These are phyloP conservation scores for Mastomys natalensis DNA, from an alignment of 2,113 vertebrate genomes.

Conservation along the genomic window DNA sequence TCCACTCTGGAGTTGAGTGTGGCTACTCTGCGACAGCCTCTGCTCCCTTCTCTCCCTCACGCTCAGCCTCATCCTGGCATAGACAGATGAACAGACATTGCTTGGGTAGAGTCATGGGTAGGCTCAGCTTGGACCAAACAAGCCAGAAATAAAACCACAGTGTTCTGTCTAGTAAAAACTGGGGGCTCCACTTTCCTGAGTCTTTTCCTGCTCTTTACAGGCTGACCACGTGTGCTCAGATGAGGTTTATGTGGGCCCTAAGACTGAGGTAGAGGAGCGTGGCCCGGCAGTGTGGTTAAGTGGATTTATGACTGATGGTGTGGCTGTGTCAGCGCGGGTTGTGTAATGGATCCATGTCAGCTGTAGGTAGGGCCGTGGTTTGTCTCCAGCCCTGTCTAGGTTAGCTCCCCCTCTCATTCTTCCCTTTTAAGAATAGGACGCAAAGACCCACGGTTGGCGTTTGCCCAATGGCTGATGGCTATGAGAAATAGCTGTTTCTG, in stretches of 20 bases:
- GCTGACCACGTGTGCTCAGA: constrained; percentile 49
- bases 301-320: constrained; percentile 62
- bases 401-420: background rate
- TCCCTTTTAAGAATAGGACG: background rate
- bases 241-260: constrained; percentile 24
- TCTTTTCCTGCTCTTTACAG: constrained; percentile 14
- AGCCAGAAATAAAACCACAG: constrained; percentile 64
- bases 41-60: background rate
- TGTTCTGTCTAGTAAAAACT: constrained; percentile 43
- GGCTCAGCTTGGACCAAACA: constrained; percentile 67
- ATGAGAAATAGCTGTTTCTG: background rate
- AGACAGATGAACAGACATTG: constrained; percentile 66
- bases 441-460: background rate
- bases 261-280: constrained; percentile 46
- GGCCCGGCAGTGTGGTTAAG: constrained; percentile 46
- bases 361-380: background rate
- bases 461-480: constrained; percentile 19
- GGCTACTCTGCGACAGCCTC: background rate
- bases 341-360: background rate
- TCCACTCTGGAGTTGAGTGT: background rate
- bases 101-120: constrained; percentile 37
- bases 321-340: constrained; percentile 8
- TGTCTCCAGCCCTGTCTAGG: constrained; percentile 10
- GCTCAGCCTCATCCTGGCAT: constrained; percentile 57
- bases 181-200: background rate